Conservation (phyloP, 1,140 invertebrate genomes). For the Ceratina japonica region DNA sequence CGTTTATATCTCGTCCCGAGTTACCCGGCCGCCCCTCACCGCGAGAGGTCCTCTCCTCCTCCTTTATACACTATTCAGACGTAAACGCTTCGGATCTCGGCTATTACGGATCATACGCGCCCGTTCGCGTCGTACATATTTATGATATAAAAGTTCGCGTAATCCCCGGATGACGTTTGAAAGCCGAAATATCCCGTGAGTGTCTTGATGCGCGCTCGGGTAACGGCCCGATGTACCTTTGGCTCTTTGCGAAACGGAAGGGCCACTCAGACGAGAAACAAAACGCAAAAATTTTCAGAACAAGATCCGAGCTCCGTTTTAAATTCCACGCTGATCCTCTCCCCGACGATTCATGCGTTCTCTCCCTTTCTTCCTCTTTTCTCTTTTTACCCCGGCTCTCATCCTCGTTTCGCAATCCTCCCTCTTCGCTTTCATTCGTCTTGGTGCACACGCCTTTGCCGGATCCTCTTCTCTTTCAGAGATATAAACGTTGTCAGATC, state of each 20-base stretch:
- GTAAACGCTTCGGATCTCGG: constrained; percentile 35
- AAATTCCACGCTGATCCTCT: constrained; percentile 6
- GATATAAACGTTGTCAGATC: constrained; percentile 31
- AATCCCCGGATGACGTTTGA: no score
- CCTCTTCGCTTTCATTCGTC: constrained; percentile 15
- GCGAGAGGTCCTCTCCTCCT: constrained; percentile 15
- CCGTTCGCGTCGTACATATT: background rate
- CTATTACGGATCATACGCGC: constrained; percentile 31
- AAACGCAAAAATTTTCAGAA: constrained; percentile 9
- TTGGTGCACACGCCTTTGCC: constrained; percentile 1
- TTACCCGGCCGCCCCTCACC: background rate
- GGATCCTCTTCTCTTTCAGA: constrained; percentile 18
- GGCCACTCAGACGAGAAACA: background rate
- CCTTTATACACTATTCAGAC: constrained; percentile 13
- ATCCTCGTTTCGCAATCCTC: constrained; percentile 8
- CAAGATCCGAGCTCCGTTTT: background rate
- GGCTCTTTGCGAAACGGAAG: background rate
- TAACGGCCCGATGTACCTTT: background rate
- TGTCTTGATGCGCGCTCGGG: no score
- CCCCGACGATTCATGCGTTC: background rate
- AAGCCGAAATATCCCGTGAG: no score
- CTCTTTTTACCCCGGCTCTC: no score
- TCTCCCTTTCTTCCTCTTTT: background rate
- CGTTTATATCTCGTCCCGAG: constrained; percentile 1
- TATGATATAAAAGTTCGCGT: background rate